Evolutionary conservation across 2,797 vertebrate genomes (phyloP), one percentile per base, ranked within the genome.

Genomic region (Crocodylus rhombifer): DNA sequence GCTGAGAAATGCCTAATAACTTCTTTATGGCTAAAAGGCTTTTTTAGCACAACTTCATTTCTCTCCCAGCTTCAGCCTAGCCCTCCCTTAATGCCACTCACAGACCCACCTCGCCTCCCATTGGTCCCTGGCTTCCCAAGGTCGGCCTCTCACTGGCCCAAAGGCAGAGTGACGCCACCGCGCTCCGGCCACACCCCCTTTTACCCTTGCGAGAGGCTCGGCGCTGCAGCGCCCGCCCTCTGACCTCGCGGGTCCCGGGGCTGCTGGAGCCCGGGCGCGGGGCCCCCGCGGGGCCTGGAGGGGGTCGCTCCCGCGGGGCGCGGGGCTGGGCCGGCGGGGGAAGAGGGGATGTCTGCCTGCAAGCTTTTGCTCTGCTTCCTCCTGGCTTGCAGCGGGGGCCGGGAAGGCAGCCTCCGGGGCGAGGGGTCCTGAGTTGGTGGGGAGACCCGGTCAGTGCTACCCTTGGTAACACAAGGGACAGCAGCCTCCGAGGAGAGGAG

Each of bases 21-120:
- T 98, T 97, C 97, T 97, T 95, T 96, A 95, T 90, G 82, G 95
- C 97, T 96, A 90, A 95, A 91, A 55, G 84, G 93, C 90, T 92
- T 96, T 96, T 96, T 97, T 96, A 93, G 84, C 96, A 91, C 97
- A 98, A 98, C 98, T 98, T 98, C 97, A 92, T 96, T 97, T 95
- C 97, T 80, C 89, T 84, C 84, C 90, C 88, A 61, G 79, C 82
- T 65, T 83, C 23, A 33, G 64, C 87, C 87, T 80, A 85, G 78
- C 97, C 97, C 95, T 57, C 96, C 95, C 93, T 79, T 23, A 20
- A 65, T 91, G 97, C 86, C 97, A 97, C 93, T 97, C 98, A 97
- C 84, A 74, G 78, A 17, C 62, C 84, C 86, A 61, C 71, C 96
- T 80, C 42, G 77, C 90, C 64, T 93, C 58, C 92, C 42, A 98